Percentiles rank a stretch among this genome's conserved stretches.
These are phyloP conservation scores for Heliothis subflexa DNA, from an alignment of 1,140 invertebrate species.

Conservation along the genomic window DNA sequence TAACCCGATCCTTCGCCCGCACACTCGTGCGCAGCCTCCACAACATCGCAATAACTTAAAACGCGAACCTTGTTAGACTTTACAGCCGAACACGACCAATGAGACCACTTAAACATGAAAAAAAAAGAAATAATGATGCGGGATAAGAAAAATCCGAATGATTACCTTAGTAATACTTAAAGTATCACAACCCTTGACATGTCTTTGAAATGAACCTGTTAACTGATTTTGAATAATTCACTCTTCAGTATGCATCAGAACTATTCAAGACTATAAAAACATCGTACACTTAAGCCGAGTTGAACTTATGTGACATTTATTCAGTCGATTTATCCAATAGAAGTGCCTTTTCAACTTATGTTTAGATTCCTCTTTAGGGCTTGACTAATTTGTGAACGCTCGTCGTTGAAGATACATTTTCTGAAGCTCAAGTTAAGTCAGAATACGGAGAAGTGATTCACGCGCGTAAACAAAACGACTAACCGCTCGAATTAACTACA, in stretches of 20 bases:
- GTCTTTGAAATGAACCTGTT: not conserved
- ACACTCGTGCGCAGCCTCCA: slow-evolving; percentile 51
- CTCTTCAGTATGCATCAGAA: slow-evolving; percentile 35
- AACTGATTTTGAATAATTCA: slow-evolving; percentile 26
- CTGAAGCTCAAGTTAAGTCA: slow-evolving; percentile 62
- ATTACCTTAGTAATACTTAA: slow-evolving; percentile 19
- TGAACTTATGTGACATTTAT: slow-evolving; percentile 19
- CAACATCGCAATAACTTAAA: slow-evolving; percentile 63
- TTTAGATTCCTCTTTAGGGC: slow-evolving; percentile 1
- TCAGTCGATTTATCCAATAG: not conserved
- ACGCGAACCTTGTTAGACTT: slow-evolving; percentile 55
- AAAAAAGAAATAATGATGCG: not conserved
- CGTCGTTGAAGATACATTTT: slow-evolving; percentile 45
- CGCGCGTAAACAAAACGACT: slow-evolving; percentile 74
- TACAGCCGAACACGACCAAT: slow-evolving; percentile 15
- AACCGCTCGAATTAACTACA: slow-evolving; percentile 69
- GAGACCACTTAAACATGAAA: not conserved
- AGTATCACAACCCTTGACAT: not conserved
- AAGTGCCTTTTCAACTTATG: slow-evolving; percentile 18
- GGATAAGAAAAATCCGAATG: slow-evolving; percentile 16
- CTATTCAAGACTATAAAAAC: slow-evolving; percentile 13
- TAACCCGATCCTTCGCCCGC: slow-evolving; percentile 55
- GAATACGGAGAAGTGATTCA: slow-evolving; percentile 70
- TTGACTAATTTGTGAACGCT: slow-evolving; percentile 30
- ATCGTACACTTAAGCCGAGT: slow-evolving; percentile 30